Conservation (phyloP, 2,113 vertebrate species). For the Mus musculus region DNA sequence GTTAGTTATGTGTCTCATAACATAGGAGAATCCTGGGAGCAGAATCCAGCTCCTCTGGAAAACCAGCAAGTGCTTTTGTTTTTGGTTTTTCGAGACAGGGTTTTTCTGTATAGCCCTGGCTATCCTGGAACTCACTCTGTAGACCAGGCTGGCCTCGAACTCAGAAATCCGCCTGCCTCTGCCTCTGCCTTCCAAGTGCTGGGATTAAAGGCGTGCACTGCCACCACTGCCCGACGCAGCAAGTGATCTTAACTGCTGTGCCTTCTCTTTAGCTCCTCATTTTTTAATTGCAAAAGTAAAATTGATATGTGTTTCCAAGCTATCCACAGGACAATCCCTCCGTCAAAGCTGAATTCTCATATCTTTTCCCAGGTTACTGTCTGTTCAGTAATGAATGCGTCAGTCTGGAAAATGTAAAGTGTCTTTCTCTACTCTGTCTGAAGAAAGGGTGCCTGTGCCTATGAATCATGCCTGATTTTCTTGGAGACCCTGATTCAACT, state of each 20-base stretch:
- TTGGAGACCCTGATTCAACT: too few relatives aligned
- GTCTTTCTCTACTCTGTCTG: background rate
- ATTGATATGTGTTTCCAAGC: background rate
- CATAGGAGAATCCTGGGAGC: background rate
- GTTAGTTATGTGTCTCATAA: background rate
- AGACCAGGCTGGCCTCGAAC: too few relatives aligned
- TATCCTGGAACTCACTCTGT: too few relatives aligned
- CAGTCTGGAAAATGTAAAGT: fast-evolving
- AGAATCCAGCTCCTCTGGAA: background rate
- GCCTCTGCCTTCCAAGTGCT: too few relatives aligned
- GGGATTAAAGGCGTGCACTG: too few relatives aligned
- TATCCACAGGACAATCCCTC: background rate
- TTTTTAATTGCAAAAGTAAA: background rate
- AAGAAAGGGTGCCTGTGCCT: background rate
- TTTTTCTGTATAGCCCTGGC: too few relatives aligned
- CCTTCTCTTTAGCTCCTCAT: background rate
- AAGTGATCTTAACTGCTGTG: background rate
- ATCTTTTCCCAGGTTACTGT: background rate
- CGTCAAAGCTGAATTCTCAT: background rate
- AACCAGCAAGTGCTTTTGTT: background rate
- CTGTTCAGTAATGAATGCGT: background rate
- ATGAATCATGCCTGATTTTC: background rate
- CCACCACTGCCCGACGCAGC: too few relatives aligned
- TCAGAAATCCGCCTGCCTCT: too few relatives aligned
- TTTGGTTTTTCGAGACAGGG: too few relatives aligned